phyloP scores from a whole-genome alignment of 2,888 invertebrate species.

The Catocala nupta region DNA sequence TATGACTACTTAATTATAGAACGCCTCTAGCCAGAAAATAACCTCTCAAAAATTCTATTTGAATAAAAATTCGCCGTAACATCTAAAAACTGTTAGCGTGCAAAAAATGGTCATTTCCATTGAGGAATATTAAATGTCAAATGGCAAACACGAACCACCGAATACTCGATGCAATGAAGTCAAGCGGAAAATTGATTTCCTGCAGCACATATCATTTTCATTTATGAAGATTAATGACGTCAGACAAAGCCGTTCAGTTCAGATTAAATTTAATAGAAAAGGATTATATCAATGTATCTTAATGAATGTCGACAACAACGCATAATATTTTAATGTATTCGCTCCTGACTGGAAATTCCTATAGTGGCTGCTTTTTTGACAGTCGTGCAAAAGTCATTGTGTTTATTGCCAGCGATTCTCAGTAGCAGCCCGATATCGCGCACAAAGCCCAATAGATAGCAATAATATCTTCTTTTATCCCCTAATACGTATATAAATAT shows the following conservation, averaged over 20 bases:
- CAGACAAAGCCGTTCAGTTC: conserved; percentile 42
- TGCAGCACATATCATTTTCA: conserved; percentile 74
- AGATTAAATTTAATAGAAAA: conserved; percentile 46
- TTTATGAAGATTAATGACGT: conserved; percentile 64
- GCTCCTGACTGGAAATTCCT: too few species aligned
- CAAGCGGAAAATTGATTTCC: conserved; percentile 79
- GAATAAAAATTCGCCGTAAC: conserved; percentile 23
- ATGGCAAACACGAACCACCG: conserved; percentile 62
- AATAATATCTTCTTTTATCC: too few species aligned
- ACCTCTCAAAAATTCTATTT: conserved; percentile 19
- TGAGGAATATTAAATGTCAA: conserved; percentile 68
- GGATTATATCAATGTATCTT: conserved; percentile 41
- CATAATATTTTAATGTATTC: neutral
- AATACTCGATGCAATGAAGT: conserved; percentile 68
- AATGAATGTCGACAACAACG: conserved; percentile 26
- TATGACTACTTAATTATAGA: conserved; percentile 6
- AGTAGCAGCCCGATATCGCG: too few species aligned
- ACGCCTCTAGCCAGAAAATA: conserved; percentile 12
- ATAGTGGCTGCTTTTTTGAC: too few species aligned
- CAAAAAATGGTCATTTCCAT: conserved; percentile 42
- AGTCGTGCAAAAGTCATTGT: too few species aligned
- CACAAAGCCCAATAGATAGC: too few species aligned
- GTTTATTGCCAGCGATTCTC: too few species aligned
- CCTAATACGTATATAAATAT: too few species aligned
- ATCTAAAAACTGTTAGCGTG: conserved; percentile 47